Evolutionary conservation across 53 echinoderm and acorn worm species (phyloP), one percentile per base, ranked within the genome.

Genomic region (Paracentrotus lividus): DNA sequence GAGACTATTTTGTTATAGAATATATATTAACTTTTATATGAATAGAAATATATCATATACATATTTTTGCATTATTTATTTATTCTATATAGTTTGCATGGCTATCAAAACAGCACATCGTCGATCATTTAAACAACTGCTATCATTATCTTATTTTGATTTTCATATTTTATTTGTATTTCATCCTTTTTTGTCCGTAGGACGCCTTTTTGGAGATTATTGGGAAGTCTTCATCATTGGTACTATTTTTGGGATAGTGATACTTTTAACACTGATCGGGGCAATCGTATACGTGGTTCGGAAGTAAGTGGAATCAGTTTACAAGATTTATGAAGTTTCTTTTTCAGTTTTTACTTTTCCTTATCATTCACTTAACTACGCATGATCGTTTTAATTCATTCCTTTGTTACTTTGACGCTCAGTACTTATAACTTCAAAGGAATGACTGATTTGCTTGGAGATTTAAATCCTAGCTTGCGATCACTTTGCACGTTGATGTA

Each of bases 181-280:
- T 49, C 85, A 86, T 64, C 65, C 42, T 64, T 85, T 15, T 85
- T 85, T 43, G n/a, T 43, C 42, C 44, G 14, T 89, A 89, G 89
- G 42, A 8, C 60, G 44, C 38, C 89, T 61, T 89, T 89, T 89
- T 44, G 89, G 89, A 55, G 89, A 89, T 64, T 89, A 89, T 89
- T 89, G 89, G 89, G 89, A 89, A 64, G 89, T 89, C 26, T 89
- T 89, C 89, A 64, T 89, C 64, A 89, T 89, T 44, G 89, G 89
- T 21, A 89, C 89, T 9, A 89, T 89, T 42, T 89, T 89, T 89
- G 89, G 89, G 20, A 89, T 89, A n/a, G 89, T 89, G 60, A 64
- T 89, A 9, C 89, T 89, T 45, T 44, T 89, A 64, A 42, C 60
- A 0, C 64, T 89, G 60, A 89, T 89, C 14, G 89, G 55, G 89